Evolutionary conservation across 2,113 vertebrate species (phyloP).

Genomic region (Thomomys bottae): DNA sequence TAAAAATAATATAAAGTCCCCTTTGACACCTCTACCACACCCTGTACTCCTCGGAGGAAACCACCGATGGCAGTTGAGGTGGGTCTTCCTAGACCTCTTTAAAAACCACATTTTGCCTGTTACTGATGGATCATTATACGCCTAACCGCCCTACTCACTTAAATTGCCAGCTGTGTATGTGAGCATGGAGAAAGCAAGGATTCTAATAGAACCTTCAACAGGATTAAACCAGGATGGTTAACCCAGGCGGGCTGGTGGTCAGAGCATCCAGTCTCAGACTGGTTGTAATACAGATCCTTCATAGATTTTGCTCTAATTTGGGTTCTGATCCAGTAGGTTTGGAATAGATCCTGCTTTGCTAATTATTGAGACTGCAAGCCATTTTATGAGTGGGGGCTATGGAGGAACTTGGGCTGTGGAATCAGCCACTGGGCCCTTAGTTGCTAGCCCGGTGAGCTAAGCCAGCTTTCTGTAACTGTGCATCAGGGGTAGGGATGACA

Average conservation of each 20-base stretch:
- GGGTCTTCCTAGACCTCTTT: not conserved
- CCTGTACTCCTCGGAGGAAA: not conserved
- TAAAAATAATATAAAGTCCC: not conserved
- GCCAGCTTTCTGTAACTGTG: not conserved
- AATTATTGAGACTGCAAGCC: not conserved
- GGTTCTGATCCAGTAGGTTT: not conserved
- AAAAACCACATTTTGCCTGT: conserved; percentile 42
- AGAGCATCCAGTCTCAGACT: not conserved
- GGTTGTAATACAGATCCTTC: not conserved
- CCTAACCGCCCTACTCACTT: conserved; percentile 32
- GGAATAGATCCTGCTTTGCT: not conserved
- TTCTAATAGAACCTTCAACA: conserved; percentile 45
- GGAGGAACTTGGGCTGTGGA: not conserved
- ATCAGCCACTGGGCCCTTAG: not conserved
- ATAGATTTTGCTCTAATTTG: not conserved
- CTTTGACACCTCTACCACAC: not conserved
- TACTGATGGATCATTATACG: conserved; percentile 42
- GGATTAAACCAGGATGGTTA: conserved; percentile 37
- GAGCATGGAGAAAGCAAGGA: conserved; percentile 47
- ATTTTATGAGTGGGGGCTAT: not conserved
- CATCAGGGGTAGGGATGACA: not conserved
- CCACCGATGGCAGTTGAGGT: not conserved
- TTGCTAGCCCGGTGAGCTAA: not conserved
- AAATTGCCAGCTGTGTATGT: conserved; percentile 50
- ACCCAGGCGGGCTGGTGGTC: not conserved